Percentiles rank a stretch among this genome's conserved stretches.
Conservation (phyloP, 2,797 vertebrate genomes). For the Micromesistius poutassou region DNA sequence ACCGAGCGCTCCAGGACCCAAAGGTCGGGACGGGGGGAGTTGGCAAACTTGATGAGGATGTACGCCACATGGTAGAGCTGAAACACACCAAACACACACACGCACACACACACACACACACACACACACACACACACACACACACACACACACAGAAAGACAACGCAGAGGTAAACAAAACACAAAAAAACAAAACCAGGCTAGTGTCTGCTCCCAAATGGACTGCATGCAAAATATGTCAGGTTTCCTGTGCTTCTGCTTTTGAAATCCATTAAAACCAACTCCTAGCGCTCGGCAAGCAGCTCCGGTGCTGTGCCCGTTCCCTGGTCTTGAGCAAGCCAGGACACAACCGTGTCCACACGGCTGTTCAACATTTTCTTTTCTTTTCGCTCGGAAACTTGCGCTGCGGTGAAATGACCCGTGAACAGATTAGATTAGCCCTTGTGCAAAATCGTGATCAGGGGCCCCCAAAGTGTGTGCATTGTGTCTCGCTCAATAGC, state of each 20-base stretch:
- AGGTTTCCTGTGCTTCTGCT: slow-evolving; percentile 43
- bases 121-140: not conserved
- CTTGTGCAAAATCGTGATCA: not conserved
- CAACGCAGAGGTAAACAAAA: slow-evolving; percentile 37
- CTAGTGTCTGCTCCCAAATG: slow-evolving; percentile 18
- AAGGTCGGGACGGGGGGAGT: slow-evolving; percentile 91
- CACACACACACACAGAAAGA: slow-evolving; percentile 5
- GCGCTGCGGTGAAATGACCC: not conserved
- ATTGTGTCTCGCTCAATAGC: slow-evolving; percentile 2
- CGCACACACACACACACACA: not conserved
- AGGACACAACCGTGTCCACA: not conserved
- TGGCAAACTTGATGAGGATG: slow-evolving; percentile 92
- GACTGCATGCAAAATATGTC: slow-evolving; percentile 38
- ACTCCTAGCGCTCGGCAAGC: slow-evolving; percentile 23
- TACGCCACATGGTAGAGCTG: slow-evolving; percentile 94
- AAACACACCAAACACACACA: slow-evolving; percentile 12
- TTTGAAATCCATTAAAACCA: slow-evolving; percentile 24
- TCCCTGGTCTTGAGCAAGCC: not conserved
- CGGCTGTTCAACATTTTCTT: not conserved
- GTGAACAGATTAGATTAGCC: slow-evolving; percentile 1
- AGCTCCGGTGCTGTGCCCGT: slow-evolving; percentile 16
- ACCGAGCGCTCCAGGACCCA: slow-evolving; percentile 90
- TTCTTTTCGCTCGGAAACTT: not conserved
- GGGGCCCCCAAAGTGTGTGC: not conserved
- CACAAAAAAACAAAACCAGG: slow-evolving; percentile 45